A percentile compares a stretch with the other conserved stretches of the same genome.
phyloP scores from a whole-genome alignment of 2,113 vertebrate species.

The Ceuthmochares aereus region DNA sequence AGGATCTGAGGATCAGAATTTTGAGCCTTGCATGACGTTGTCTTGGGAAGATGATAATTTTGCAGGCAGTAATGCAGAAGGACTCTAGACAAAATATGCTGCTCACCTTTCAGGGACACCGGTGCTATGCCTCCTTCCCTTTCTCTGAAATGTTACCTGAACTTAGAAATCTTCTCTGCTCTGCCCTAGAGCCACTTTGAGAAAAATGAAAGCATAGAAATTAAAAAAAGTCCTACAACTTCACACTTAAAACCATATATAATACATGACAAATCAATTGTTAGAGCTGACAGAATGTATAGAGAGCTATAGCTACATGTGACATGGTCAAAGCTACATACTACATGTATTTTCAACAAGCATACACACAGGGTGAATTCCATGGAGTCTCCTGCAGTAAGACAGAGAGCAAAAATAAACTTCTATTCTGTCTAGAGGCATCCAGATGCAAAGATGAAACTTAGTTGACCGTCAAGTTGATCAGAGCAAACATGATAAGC shows the following conservation, averaged over 20 bases:
- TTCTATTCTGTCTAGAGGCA: background rate
- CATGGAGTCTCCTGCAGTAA: background rate
- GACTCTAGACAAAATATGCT: background rate
- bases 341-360: background rate
- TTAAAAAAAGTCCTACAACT: background rate
- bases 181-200: background rate
- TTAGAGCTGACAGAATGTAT: background rate
- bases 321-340: background rate
- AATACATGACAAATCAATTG: background rate
- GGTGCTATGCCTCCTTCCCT: background rate
- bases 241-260: background rate
- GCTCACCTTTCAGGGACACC: background rate
- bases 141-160: background rate
- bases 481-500: background rate
- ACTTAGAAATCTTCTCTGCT: background rate
- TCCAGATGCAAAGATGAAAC: background rate
- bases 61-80: background rate
- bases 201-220: background rate
- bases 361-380: background rate
- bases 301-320: accelerated
- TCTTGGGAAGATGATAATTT: background rate
- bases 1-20: background rate
- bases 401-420: background rate
- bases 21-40: background rate
- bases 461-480: background rate